Evolutionary conservation across 1,140 invertebrate genomes (phyloP).

Genomic region (Stegodyphus mimosarum): DNA sequence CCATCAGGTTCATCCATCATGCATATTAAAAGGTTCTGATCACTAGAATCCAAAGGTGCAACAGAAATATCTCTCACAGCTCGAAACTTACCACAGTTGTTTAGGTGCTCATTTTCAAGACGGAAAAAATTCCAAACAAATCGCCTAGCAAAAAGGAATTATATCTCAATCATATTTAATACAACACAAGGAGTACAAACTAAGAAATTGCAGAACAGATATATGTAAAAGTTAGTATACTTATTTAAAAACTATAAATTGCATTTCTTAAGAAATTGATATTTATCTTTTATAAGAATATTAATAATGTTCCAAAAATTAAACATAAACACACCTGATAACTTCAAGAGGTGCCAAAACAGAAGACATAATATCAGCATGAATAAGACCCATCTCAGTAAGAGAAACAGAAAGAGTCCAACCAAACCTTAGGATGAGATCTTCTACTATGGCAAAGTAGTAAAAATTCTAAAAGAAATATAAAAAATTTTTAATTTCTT

Average conservation of each 20-base stretch:
- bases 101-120: constrained; percentile 98
- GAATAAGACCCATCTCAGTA: constrained; percentile 83
- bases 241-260: too few relatives aligned
- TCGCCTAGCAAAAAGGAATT: constrained; percentile 74
- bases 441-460: constrained; percentile 97
- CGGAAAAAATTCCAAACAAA: constrained; percentile 99
- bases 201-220: too few relatives aligned
- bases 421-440: constrained; percentile 91
- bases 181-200: neutral
- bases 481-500: constrained; percentile 6
- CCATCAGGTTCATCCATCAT: constrained; percentile 86
- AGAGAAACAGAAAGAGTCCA: constrained; percentile 91
- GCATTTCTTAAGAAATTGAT: too few relatives aligned
- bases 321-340: constrained; percentile 75
- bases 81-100: constrained; percentile 99
- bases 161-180: neutral
- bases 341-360: constrained; percentile 93
- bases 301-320: too few relatives aligned
- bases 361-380: constrained; percentile 87
- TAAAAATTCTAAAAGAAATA: constrained; percentile 77
- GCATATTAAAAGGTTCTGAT: constrained; percentile 87
- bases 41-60: constrained; percentile 92
- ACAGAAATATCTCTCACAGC: constrained; percentile 98
- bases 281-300: too few relatives aligned
- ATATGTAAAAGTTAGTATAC: too few relatives aligned